Evolutionary conservation across 1,140 invertebrate species (phyloP), one percentile per base, ranked within the genome.

Genomic region (Dinoponera quadriceps): DNA sequence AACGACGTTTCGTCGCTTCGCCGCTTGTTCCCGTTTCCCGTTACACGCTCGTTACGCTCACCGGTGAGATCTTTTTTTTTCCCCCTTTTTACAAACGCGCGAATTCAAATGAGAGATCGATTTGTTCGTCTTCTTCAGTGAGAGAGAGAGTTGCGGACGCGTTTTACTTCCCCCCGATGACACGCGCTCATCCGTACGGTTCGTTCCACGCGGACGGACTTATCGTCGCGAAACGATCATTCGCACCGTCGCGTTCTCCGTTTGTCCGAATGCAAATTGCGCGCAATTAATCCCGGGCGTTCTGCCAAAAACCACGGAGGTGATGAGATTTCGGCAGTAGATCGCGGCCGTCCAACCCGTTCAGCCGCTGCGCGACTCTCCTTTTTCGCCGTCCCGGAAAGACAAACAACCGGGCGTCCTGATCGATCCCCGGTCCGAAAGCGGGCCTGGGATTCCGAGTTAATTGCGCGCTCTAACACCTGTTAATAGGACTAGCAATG

Each of bases 381-480:
- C 49, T 80, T 71, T 78, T 80, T 69, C 14, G 25, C 14, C 14
- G 63, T 44, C 51, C 16, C 68, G 55, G 59, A 38, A 82, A 74
- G 57, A 62, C 57, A 74, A 82, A 74, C 69, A 74, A 25, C 44
- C 57, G 57, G 14, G 27, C 11, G 78, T 54, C n/a, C 60, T 72
- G 83, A 86, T 85, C 82, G 74, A 83, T 85, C 82, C 25, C 55
- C 18, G 27, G 49, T 20, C 54, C 60, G 62, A 74, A 63, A 81
- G 78, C 33, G 57, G 68, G 62, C 54, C 71, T 51, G 84, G 84
- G 73, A 90, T 91, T 90, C 66, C 88, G 82, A 86, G 90, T 91
- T 92, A 92, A 92, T 92, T 92, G 90, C 85, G 84, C 78, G 86
- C 87, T 88, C 86, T 87, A 91, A 91, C 90, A 91, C 91, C 88